Conservation (phyloP, 2,113 vertebrate species). For the Eulemur rufifrons region DNA sequence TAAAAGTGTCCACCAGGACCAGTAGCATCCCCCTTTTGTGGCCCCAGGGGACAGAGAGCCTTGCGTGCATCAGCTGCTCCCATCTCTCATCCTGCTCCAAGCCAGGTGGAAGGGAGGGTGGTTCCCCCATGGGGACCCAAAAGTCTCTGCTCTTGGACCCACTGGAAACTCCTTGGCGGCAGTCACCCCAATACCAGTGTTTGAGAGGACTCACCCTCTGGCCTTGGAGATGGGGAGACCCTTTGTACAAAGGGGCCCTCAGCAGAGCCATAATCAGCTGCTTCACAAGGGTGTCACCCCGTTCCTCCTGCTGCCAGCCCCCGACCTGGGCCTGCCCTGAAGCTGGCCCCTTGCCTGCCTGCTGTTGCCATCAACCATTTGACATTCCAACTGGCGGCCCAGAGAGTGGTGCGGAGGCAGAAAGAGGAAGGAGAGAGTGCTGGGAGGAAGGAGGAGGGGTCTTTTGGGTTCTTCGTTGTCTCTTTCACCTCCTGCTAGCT, state of each 20-base stretch:
- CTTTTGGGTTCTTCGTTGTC: not conserved
- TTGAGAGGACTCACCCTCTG: not conserved
- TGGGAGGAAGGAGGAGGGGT: not conserved
- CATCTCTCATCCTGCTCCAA: conserved; percentile 6
- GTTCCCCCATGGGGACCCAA: not conserved
- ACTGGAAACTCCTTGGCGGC: conserved; percentile 33
- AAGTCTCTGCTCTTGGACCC: conserved; percentile 55
- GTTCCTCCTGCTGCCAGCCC: not conserved
- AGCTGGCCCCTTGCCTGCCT: not conserved
- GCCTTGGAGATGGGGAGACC: not conserved
- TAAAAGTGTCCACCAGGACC: conserved; percentile 80
- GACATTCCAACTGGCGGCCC: conserved; percentile 54
- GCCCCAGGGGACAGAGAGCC: conserved; percentile 61
- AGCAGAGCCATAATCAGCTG: not conserved
- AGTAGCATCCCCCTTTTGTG: conserved; percentile 61
- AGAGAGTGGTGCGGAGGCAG: not conserved
- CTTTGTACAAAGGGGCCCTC: not conserved
- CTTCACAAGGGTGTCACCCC: not conserved
- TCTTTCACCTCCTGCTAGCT: not conserved
- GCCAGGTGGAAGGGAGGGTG: not conserved
- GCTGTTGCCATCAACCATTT: not conserved
- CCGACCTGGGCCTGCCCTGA: not conserved
- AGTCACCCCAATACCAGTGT: not conserved
- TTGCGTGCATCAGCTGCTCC: conserved; percentile 22
- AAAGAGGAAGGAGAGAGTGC: not conserved